phyloP scores from a whole-genome alignment of 1,140 invertebrate species.

The Cherax quadricarinatus region DNA sequence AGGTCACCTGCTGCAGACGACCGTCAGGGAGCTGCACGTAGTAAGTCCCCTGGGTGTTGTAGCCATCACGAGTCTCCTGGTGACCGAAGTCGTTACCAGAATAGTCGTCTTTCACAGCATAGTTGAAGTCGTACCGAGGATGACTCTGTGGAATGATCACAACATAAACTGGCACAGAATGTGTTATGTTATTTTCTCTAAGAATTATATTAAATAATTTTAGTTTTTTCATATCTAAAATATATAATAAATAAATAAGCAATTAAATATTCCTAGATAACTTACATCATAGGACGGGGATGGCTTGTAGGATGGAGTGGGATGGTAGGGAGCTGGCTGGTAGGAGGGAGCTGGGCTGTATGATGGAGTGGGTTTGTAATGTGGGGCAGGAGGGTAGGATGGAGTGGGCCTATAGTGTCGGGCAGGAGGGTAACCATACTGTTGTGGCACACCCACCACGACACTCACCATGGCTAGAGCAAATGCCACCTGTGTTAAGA shows the following conservation, averaged over 20 bases:
- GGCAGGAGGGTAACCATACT: neutral
- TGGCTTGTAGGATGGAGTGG: neutral
- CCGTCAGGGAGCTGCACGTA: neutral
- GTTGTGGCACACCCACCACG: neutral
- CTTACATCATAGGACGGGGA: neutral
- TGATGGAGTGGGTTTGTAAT: neutral
- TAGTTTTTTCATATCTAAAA: neutral
- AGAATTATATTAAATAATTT: no score
- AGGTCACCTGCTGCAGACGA: neutral
- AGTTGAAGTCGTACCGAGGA: neutral
- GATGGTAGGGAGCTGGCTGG: neutral
- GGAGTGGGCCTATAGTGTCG: neutral
- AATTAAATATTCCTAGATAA: neutral
- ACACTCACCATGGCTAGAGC: neutral
- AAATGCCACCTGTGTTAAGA: neutral
- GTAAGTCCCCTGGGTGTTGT: neutral
- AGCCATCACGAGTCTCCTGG: neutral
- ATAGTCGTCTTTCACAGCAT: constrained; percentile 1
- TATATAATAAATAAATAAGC: neutral
- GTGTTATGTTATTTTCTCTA: neutral
- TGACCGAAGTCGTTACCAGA: neutral
- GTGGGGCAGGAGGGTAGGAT: neutral
- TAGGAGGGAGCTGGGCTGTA: neutral
- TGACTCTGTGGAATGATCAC: neutral
- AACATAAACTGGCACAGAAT: no score